Base-by-base conservation (phyloP, 2,797 vertebrate species). In the Argyrosomus regius region DNA sequence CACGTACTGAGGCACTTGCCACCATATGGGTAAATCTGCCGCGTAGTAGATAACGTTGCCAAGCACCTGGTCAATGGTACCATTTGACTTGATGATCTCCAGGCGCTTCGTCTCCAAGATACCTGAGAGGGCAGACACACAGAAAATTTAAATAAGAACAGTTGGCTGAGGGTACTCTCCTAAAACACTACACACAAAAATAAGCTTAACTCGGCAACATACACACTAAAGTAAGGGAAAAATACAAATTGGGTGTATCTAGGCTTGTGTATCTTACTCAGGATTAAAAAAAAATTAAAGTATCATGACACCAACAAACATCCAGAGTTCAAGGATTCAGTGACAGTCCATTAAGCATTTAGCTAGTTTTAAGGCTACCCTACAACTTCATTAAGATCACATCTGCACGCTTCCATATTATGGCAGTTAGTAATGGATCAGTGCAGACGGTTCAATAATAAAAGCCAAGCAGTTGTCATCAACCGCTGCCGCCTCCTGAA, bases 1-100 rank as follows among this genome's bases (percentile, higher is more conserved):
- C 88, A 99, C 94, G 3, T 99, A 99, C 3, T 99, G 98, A 35
- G 98, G 98, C n/a, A 99, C 86, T 92, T 99, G 98, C 98, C 98
- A 99, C 98, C 98, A 99, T 83, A 99, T 95, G 12, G 97, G 93
- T 88, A 99, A 71, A 91, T 99, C 95, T 28, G 98, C 98, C 0
- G 97, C 98, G 1, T 97, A 87, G 91, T 97, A 99, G 0, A 92
- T 94, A 6, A 97, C 96, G 0, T 94, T 93, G 26, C 97, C 97
- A 20, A 99, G 96, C 63, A 90, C 93, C 95, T 99, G 98, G 77
- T 96, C 93, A 54, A 98, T 95, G 31, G 94, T 96, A 52, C 93
- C 93, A n/a, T 82, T 81, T n/a, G 92, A 78, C 69, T 89, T 95
- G 24, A 99, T 84, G 1, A 97, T 95, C 20, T 96, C 96, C 88